phyloP scores from a whole-genome alignment of 2,797 vertebrate genomes.

The Ptychadena robeensis region DNA sequence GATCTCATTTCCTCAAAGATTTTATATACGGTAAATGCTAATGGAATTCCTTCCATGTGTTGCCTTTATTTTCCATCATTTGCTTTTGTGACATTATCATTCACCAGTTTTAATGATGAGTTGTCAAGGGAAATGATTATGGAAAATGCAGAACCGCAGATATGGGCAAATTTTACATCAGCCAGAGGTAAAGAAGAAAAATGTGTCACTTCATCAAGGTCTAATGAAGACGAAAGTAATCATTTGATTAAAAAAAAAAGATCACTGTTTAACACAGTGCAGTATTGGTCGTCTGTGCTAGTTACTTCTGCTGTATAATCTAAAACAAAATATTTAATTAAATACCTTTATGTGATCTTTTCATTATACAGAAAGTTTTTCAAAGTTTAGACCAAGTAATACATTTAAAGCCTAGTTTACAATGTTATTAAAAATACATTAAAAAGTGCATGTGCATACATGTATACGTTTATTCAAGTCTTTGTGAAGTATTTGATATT shows the following conservation, averaged over 20 bases:
- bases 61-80: conserved; percentile 44
- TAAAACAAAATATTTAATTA: conserved; percentile 7
- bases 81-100: conserved; percentile 43
- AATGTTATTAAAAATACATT: no score
- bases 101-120: conserved; percentile 50
- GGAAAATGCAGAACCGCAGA: conserved; percentile 43
- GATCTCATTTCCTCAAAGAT: conserved; percentile 18
- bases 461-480: no score
- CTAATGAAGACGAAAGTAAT: conserved; percentile 48
- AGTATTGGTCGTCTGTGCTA: not conserved
- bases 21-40: conserved; percentile 32
- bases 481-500: no score
- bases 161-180: conserved; percentile 21
- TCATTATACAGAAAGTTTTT: no score
- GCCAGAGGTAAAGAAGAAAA: conserved; percentile 27
- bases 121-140: conserved; percentile 51
- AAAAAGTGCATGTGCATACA: no score
- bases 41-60: conserved; percentile 37
- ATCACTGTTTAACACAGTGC: conserved; percentile 13
- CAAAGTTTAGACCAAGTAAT: no score
- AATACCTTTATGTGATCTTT: no score
- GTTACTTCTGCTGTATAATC: not conserved
- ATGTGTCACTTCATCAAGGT: conserved; percentile 42
- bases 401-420: no score
- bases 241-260: conserved; percentile 27